phyloP scores from a whole-genome alignment of 1,140 invertebrate genomes.

The Caerostris darwini region DNA sequence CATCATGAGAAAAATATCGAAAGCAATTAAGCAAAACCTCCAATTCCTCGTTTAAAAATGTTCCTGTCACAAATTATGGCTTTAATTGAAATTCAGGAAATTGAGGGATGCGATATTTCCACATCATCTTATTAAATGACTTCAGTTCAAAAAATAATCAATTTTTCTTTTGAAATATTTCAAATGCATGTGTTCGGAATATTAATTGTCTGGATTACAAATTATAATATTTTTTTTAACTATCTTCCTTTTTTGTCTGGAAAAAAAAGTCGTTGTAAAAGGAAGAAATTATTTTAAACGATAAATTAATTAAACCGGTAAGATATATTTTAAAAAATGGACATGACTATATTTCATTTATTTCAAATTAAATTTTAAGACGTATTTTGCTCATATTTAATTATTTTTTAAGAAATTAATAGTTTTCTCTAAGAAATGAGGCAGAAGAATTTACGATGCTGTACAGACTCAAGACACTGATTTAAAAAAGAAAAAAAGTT shows the following conservation, averaged over 20 bases:
- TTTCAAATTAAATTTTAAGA: no score
- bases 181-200: background rate
- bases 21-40: conserved; percentile 52
- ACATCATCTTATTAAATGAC: background rate
- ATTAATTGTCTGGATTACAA: background rate
- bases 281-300: no score
- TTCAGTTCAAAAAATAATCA: background rate
- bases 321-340: no score
- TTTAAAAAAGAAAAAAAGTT: no score
- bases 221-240: background rate
- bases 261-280: no score
- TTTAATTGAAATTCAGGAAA: conserved; percentile 31
- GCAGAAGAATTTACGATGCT: no score
- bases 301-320: no score
- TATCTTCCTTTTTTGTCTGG: background rate
- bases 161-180: background rate
- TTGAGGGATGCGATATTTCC: background rate
- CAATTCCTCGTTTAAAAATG: conserved; percentile 7
- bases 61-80: background rate
- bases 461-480: no score
- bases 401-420: no score
- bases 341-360: no score
- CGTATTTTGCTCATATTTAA: no score
- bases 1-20: background rate
- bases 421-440: no score